These are phyloP conservation scores for Tragulus kanchil DNA, from an alignment of 2,113 vertebrate genomes.

Conservation along the genomic window DNA sequence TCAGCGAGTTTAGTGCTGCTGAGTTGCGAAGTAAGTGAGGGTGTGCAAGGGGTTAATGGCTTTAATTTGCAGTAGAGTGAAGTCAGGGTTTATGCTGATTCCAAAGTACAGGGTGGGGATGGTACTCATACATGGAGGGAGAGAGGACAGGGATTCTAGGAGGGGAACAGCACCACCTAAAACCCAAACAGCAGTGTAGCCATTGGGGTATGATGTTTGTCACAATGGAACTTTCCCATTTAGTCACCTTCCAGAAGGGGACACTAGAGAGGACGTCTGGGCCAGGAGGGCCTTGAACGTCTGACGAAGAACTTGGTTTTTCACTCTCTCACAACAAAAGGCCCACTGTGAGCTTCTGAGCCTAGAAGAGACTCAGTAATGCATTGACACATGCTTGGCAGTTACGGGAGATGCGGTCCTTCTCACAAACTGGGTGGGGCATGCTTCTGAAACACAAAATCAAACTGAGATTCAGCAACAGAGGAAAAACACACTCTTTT, in stretches of 20 bases:
- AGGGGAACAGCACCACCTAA: background rate
- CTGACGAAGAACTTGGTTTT: constrained; percentile 48
- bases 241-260: background rate
- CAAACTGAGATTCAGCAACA: background rate
- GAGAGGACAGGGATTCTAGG: background rate
- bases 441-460: constrained; percentile 2
- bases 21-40: background rate
- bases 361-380: background rate
- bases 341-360: constrained; percentile 13
- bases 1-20: background rate
- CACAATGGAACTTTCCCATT: background rate
- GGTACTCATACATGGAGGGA: background rate
- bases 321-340: constrained; percentile 47
- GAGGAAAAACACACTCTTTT: constrained; percentile 41
- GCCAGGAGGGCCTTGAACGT: background rate
- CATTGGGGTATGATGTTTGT: background rate
- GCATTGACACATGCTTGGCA: background rate
- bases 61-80: background rate
- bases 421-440: constrained; percentile 34
- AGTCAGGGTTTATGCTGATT: background rate
- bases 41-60: background rate
- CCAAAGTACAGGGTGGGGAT: background rate
- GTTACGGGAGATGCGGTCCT: background rate
- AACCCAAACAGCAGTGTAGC: background rate
- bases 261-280: constrained; percentile 16